phyloP scores from a whole-genome alignment of 2,113 vertebrate species.

The Lonchura striata region DNA sequence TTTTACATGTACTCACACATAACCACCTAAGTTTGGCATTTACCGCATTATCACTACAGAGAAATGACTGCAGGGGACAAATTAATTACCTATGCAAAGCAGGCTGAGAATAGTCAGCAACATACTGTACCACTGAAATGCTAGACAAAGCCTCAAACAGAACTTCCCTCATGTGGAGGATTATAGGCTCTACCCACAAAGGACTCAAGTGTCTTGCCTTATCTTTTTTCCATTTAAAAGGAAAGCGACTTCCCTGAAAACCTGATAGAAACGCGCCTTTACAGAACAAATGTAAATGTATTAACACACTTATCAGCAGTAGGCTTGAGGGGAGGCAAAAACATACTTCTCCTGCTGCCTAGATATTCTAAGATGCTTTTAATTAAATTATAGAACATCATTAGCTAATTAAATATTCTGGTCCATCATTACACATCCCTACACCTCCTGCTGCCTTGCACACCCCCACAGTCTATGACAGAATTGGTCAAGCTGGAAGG shows the following conservation, averaged over 20 bases:
- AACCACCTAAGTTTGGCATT: neutral
- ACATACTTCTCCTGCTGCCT: neutral
- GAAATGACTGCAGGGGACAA: slow-evolving; percentile 44
- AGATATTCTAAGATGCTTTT: neutral
- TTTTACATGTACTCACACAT: neutral
- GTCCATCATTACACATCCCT: neutral
- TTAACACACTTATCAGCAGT: slow-evolving; percentile 7
- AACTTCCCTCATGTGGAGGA: slow-evolving; percentile 12
- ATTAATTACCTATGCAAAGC: slow-evolving; percentile 61
- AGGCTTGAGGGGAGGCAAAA: slow-evolving; percentile 20
- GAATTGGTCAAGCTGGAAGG: neutral
- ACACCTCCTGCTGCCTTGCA: neutral
- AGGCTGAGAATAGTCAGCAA: slow-evolving; percentile 51
- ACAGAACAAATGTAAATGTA: slow-evolving; percentile 12
- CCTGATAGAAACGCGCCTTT: slow-evolving; percentile 24
- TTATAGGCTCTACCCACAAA: slow-evolving; percentile 39
- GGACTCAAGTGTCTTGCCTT: slow-evolving; percentile 36
- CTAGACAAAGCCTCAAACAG: slow-evolving; percentile 50
- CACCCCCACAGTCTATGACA: fast-evolving
- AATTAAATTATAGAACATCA: slow-evolving; percentile 12
- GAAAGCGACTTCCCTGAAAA: slow-evolving; percentile 33
- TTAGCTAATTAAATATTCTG: slow-evolving; percentile 14
- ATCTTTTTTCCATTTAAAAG: slow-evolving; percentile 40
- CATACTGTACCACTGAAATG: neutral
- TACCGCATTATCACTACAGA: neutral